Evolutionary conservation across 2,797 vertebrate genomes (phyloP).

Genomic region (Pelodytes ibericus): DNA sequence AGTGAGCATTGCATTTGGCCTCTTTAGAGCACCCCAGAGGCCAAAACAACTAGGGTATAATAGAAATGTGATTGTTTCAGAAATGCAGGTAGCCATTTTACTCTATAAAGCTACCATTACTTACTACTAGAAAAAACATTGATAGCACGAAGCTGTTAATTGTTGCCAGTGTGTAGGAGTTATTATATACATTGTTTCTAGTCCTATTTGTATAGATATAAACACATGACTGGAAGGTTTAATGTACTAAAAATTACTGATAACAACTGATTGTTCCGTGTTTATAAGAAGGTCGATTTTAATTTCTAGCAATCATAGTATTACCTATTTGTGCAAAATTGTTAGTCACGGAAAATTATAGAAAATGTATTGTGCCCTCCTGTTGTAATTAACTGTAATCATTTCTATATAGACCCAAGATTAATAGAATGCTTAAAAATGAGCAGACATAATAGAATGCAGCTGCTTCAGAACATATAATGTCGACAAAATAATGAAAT

Average conservation of each 20-base stretch:
- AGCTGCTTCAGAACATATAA: slow-evolving; percentile 19
- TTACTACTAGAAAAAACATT: not conserved
- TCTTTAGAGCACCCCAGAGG: not conserved
- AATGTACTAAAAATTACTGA: slow-evolving; percentile 18
- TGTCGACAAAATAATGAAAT: slow-evolving; percentile 23
- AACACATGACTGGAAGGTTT: slow-evolving; percentile 51
- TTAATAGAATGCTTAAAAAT: slow-evolving; percentile 44
- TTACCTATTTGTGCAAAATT: slow-evolving; percentile 47
- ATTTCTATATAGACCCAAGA: slow-evolving; percentile 36
- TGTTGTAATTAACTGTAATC: slow-evolving; percentile 52
- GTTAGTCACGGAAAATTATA: slow-evolving; percentile 52
- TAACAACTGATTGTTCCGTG: slow-evolving; percentile 38
- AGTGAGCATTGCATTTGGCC: not conserved
- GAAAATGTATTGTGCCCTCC: slow-evolving; percentile 36
- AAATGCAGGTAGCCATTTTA: not conserved
- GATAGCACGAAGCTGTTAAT: slow-evolving; percentile 25
- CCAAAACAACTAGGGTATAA: not conserved
- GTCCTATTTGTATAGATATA: slow-evolving; percentile 21
- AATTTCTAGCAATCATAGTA: slow-evolving; percentile 49
- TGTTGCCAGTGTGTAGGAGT: slow-evolving; percentile 36
- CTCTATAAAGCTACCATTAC: not conserved
- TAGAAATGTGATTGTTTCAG: slow-evolving; percentile 6
- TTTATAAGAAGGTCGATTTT: slow-evolving; percentile 52
- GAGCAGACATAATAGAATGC: slow-evolving; percentile 34
- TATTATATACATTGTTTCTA: slow-evolving; percentile 21